These are phyloP conservation scores for Dryobotodes eremita DNA, from an alignment of 2,888 invertebrate genomes.

Conservation along the genomic window DNA sequence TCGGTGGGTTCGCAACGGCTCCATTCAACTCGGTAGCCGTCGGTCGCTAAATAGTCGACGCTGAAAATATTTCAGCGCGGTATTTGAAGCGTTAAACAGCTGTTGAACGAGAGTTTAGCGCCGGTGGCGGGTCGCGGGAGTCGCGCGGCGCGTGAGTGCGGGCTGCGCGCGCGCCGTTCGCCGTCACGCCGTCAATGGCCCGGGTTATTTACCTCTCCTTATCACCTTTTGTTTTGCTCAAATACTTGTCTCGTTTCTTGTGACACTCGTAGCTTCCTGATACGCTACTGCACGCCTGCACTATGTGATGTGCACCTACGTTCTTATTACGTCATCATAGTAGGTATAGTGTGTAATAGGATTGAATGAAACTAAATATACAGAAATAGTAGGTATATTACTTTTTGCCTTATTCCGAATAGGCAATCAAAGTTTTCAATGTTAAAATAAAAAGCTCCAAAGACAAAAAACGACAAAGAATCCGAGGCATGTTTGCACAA, in stretches of 20 bases:
- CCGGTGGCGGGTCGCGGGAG: slow-evolving; percentile 67
- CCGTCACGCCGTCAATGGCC: slow-evolving; percentile 87
- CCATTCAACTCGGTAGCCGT: slow-evolving; percentile 64
- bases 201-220: slow-evolving; percentile 90
- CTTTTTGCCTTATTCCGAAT: slow-evolving; percentile 12
- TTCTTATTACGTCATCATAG: slow-evolving; percentile 14
- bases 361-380: background rate
- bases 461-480: slow-evolving; percentile 65
- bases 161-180: slow-evolving; percentile 69
- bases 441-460: slow-evolving; percentile 42
- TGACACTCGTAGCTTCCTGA: slow-evolving; percentile 76
- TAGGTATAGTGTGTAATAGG: slow-evolving; percentile 7
- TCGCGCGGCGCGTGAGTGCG: slow-evolving; percentile 60
- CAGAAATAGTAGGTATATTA: background rate
- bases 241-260: slow-evolving; percentile 83
- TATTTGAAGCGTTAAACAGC: slow-evolving; percentile 83
- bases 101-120: slow-evolving; percentile 76
- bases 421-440: slow-evolving; percentile 29
- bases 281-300: slow-evolving; percentile 66
- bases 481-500: slow-evolving; percentile 79
- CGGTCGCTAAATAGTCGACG: slow-evolving; percentile 69
- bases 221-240: slow-evolving; percentile 90
- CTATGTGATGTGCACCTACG: slow-evolving; percentile 38
- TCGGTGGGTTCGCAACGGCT: slow-evolving; percentile 64
- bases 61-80: slow-evolving; percentile 83